Evolutionary conservation across 2,888 invertebrate genomes (phyloP).

Genomic region (Antheraea assamensis): DNA sequence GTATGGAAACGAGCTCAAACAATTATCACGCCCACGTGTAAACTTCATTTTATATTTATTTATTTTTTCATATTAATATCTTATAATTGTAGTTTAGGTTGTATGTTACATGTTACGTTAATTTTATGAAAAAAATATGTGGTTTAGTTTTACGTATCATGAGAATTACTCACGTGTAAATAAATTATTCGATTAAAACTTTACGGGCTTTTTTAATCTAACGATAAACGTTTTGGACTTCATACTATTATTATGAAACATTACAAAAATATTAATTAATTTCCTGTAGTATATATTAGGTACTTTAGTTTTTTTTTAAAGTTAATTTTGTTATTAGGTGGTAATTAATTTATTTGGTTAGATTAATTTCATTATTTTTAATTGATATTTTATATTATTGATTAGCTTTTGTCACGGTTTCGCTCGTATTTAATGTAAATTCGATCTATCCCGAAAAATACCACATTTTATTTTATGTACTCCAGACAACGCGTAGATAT

Average conservation of each 20-base stretch:
- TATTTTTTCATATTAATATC: slow-evolving; percentile 57
- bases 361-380: background rate
- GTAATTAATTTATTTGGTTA: background rate
- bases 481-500: too few relatives aligned
- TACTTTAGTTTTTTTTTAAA: background rate
- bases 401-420: too few relatives aligned
- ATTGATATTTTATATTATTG: background rate
- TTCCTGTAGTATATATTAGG: background rate
- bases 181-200: slow-evolving; percentile 19
- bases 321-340: background rate
- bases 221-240: background rate
- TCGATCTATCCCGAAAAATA: too few relatives aligned
- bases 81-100: slow-evolving; percentile 58
- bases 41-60: slow-evolving; percentile 27
- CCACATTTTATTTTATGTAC: too few relatives aligned
- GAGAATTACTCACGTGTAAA: background rate
- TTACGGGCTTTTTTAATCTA: background rate
- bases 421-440: too few relatives aligned
- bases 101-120: slow-evolving; percentile 55
- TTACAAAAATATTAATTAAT: background rate
- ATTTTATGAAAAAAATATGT: slow-evolving; percentile 34
- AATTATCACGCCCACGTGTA: slow-evolving; percentile 54
- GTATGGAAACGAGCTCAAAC: slow-evolving; percentile 45
- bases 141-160: slow-evolving; percentile 7
- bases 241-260: background rate